Evolutionary conservation across 2,797 vertebrate species (phyloP).

Genomic region (Zalophus californianus): DNA sequence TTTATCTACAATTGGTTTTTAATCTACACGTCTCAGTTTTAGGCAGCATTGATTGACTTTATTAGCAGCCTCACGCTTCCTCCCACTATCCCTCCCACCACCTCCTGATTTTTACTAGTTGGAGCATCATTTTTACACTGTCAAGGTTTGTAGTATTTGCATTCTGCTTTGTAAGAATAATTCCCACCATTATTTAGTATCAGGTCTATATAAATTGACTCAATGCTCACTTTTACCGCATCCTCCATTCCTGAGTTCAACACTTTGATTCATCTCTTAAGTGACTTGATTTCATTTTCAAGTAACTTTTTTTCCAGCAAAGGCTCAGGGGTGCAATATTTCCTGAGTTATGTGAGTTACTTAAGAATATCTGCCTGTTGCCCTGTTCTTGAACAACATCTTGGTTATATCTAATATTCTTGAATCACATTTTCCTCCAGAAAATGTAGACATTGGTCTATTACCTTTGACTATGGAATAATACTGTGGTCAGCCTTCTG

Average conservation of each 20-base stretch:
- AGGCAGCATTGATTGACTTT: background rate
- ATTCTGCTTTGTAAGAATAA: slow-evolving; percentile 31
- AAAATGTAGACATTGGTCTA: slow-evolving; percentile 5
- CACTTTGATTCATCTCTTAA: slow-evolving; percentile 43
- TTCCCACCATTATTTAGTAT: background rate
- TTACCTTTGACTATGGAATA: background rate
- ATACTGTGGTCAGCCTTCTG: slow-evolving; percentile 24
- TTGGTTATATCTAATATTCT: background rate
- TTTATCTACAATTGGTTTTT: background rate
- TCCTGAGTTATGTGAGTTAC: slow-evolving; percentile 28
- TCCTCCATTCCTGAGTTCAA: background rate
- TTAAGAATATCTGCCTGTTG: background rate
- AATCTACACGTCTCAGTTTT: background rate
- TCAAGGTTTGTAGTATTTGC: background rate
- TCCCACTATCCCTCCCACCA: background rate
- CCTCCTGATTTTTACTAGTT: slow-evolving; percentile 34
- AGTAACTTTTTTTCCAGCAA: slow-evolving; percentile 23
- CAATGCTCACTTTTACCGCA: background rate
- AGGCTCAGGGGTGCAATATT: slow-evolving; percentile 26
- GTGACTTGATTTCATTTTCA: slow-evolving; percentile 57
- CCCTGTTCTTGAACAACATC: background rate
- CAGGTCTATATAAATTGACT: background rate
- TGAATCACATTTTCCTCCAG: background rate
- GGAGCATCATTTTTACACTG: slow-evolving; percentile 1
- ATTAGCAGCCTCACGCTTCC: background rate